phyloP scores from a whole-genome alignment of 92 coral and sea anemone genomes.

The Zoanthus gigantus region DNA sequence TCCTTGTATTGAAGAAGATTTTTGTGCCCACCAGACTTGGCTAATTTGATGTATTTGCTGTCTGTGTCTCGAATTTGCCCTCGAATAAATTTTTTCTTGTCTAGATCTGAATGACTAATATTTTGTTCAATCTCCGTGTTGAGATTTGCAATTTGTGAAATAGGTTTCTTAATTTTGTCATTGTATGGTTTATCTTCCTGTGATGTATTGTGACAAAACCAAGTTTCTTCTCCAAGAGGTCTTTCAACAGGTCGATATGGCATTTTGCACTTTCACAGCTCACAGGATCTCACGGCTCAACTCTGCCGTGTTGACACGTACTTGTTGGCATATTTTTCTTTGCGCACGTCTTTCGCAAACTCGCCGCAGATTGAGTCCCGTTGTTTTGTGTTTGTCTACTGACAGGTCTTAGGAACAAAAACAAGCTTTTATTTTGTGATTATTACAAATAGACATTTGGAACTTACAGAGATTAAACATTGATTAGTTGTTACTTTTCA shows the following conservation, averaged over 20 bases:
- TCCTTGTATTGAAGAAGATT: constrained; percentile 26
- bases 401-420: constrained; percentile 32
- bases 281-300: neutral
- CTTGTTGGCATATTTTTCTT: neutral
- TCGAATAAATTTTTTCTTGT: constrained; percentile 16
- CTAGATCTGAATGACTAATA: neutral
- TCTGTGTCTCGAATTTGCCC: constrained; percentile 45
- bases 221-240: constrained; percentile 27
- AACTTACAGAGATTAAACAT: constrained; percentile 31
- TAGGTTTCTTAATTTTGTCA: constrained; percentile 10
- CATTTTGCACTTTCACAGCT: constrained; percentile 1
- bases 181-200: neutral
- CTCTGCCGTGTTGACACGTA: neutral
- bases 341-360: neutral
- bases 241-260: constrained; percentile 22
- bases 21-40: constrained; percentile 46
- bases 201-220: constrained; percentile 14
- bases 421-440: constrained; percentile 28
- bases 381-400: constrained; percentile 2
- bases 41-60: constrained; percentile 36
- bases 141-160: constrained; percentile 41
- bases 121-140: constrained; percentile 13
- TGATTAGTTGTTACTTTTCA: constrained; percentile 11
- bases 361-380: neutral
- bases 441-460: constrained; percentile 28